phyloP scores from a whole-genome alignment of 2,888 invertebrate genomes.

The Achlya flavicornis region DNA sequence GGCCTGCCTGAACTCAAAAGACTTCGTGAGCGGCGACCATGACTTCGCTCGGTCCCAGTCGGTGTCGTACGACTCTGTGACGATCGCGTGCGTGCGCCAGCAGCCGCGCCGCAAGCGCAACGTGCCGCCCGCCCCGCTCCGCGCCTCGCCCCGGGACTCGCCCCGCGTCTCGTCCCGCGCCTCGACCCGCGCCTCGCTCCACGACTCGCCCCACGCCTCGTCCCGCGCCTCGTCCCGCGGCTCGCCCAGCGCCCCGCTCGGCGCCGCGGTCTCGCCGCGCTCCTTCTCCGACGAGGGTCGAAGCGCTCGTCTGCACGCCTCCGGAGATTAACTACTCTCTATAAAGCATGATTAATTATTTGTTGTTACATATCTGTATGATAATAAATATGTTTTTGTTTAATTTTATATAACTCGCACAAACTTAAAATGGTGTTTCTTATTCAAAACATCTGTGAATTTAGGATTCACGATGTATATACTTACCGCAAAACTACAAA shows the following conservation, averaged over 20 bases:
- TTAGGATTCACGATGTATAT: too few relatives aligned
- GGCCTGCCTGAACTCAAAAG: slow-evolving; percentile 25
- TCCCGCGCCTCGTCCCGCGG: too few relatives aligned
- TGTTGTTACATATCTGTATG: not conserved
- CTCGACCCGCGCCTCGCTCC: too few relatives aligned
- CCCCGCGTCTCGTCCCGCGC: too few relatives aligned
- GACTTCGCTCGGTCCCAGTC: slow-evolving; percentile 23
- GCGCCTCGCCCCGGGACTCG: too few relatives aligned
- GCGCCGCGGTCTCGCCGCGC: not conserved
- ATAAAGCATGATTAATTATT: not conserved
- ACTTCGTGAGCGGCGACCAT: slow-evolving; percentile 40
- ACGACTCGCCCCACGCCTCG: too few relatives aligned
- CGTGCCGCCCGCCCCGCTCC: slow-evolving; percentile 22
- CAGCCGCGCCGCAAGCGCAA: slow-evolving; percentile 47
- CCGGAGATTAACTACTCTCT: not conserved
- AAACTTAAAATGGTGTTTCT: too few relatives aligned
- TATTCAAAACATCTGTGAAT: too few relatives aligned
- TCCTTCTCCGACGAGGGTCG: slow-evolving; percentile 14
- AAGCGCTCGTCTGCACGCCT: not conserved
- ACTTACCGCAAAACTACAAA: too few relatives aligned
- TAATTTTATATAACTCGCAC: too few relatives aligned
- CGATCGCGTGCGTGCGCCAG: slow-evolving; percentile 50
- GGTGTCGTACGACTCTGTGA: slow-evolving; percentile 44
- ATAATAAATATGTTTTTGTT: not conserved
- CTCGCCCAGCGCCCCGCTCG: slow-evolving; percentile 19